A percentile compares a stretch with the other conserved stretches of the same genome.
Conservation (phyloP, 2,113 vertebrate genomes). For the Laticauda laticaudata region DNA sequence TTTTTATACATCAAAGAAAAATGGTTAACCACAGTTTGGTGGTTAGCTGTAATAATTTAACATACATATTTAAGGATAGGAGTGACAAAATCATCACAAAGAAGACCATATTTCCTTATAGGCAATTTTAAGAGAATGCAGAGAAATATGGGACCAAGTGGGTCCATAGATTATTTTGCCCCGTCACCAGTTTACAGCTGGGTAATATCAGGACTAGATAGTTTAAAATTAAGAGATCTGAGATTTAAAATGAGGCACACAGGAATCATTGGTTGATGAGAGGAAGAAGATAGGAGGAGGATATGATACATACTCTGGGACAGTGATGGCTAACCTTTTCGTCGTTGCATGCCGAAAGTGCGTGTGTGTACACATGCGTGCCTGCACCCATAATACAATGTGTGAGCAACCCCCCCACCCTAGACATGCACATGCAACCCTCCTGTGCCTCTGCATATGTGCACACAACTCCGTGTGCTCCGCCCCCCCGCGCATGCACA, state of each 20-base stretch:
- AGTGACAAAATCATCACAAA: not conserved
- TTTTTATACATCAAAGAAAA: conserved; percentile 36
- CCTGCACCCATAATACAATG: too few species aligned
- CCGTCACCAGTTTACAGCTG: not conserved
- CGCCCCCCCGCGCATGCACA: too few species aligned
- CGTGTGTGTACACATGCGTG: too few species aligned
- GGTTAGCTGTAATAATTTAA: not conserved
- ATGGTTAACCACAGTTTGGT: conserved; percentile 17
- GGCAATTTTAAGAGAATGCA: not conserved
- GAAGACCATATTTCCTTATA: not conserved
- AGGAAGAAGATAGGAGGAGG: conserved; percentile 49
- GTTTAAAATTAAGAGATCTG: not conserved
- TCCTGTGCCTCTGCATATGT: too few species aligned
- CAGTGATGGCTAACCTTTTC: too few species aligned
- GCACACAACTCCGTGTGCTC: too few species aligned
- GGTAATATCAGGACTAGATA: not conserved
- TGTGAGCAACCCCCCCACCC: too few species aligned
- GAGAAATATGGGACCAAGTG: not conserved
- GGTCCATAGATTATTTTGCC: conserved; percentile 50
- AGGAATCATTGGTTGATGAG: conserved; percentile 46
- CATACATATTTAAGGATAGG: not conserved
- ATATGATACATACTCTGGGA: conserved; percentile 38
- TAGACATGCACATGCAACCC: too few species aligned
- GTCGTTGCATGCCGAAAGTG: too few species aligned
- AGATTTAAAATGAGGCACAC: not conserved